Percentiles rank a stretch among this genome's conserved stretches.
These are phyloP conservation scores for Dendrolimus punctatus DNA, from an alignment of 1,140 invertebrate genomes.

Conservation along the genomic window DNA sequence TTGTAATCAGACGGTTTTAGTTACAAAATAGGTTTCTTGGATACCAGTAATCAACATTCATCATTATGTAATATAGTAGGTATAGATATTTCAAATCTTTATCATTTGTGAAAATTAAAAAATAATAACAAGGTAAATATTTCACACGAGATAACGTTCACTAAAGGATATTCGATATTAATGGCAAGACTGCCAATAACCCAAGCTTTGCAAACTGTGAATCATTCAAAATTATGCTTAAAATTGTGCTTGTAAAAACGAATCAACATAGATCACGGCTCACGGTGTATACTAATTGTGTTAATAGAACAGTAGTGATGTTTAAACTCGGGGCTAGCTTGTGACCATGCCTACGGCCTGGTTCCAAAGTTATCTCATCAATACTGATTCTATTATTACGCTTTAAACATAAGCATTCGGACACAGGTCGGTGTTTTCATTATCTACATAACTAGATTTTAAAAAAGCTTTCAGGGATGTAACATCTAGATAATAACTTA, in stretches of 20 bases:
- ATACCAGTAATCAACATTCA: too few species aligned
- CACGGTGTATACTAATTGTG: slow-evolving; percentile 55
- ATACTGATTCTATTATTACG: slow-evolving; percentile 35
- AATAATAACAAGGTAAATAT: slow-evolving; percentile 10
- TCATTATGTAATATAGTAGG: neutral
- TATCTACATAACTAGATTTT: slow-evolving; percentile 24
- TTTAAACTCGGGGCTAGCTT: slow-evolving; percentile 38
- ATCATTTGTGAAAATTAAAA: slow-evolving; percentile 4
- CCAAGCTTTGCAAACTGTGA: slow-evolving; percentile 63
- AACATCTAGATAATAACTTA: slow-evolving; percentile 52
- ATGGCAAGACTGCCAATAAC: slow-evolving; percentile 42
- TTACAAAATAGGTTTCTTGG: too few species aligned
- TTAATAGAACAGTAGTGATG: slow-evolving; percentile 42
- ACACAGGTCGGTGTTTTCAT: slow-evolving; percentile 28
- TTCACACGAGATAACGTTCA: neutral
- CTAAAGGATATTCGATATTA: neutral
- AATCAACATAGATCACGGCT: slow-evolving; percentile 42
- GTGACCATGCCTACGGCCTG: slow-evolving; percentile 57
- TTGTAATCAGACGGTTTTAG: too few species aligned
- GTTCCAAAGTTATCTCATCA: slow-evolving; percentile 35
- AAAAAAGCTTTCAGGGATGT: slow-evolving; percentile 58
- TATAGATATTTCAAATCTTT: neutral
- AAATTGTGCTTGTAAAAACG: slow-evolving; percentile 44
- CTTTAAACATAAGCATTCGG: slow-evolving; percentile 44
- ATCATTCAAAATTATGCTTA: slow-evolving; percentile 44